Evolutionary conservation across 2,888 invertebrate genomes (phyloP).

Genomic region (Calameuta pallipes): DNA sequence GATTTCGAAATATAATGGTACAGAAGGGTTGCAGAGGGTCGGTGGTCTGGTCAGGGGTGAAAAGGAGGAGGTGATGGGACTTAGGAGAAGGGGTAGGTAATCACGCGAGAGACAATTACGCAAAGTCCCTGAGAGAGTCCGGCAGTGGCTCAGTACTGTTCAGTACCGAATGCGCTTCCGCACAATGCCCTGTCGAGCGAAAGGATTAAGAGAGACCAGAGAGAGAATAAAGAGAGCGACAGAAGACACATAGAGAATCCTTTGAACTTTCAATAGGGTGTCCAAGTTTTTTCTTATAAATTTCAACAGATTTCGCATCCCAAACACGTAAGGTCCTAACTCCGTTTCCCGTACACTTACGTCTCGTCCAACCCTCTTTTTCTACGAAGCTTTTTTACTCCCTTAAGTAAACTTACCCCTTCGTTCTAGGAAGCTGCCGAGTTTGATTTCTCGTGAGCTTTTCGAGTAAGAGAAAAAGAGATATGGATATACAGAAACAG

Average conservation of each 20-base stretch:
- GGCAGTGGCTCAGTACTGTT: conserved; percentile 5
- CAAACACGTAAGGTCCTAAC: conserved; percentile 31
- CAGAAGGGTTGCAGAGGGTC: too few species aligned
- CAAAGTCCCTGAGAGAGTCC: conserved; percentile 44
- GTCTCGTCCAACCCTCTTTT: too few species aligned
- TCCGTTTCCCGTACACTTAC: conserved; percentile 11
- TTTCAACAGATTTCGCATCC: conserved; percentile 37
- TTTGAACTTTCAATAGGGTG: conserved; percentile 36
- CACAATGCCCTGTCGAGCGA: conserved; percentile 30
- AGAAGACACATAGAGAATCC: conserved; percentile 26
- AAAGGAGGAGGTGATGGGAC: too few species aligned
- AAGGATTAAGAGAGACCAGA: conserved; percentile 48
- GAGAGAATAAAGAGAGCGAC: too few species aligned
- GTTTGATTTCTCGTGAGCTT: conserved; percentile 15
- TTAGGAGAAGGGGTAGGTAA: conserved; percentile 33
- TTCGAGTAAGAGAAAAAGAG: too few species aligned
- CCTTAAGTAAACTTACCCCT: neutral
- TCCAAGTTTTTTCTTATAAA: conserved; percentile 47
- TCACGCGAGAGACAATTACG: conserved; percentile 52
- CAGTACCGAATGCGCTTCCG: conserved; percentile 5
- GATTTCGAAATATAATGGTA: too few species aligned
- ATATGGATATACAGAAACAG: too few species aligned
- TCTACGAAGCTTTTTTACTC: neutral
- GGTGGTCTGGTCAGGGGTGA: too few species aligned
- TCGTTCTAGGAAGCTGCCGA: neutral